Evolutionary conservation across 2,797 vertebrate species (phyloP).

Genomic region (Heterohyrax brucei): DNA sequence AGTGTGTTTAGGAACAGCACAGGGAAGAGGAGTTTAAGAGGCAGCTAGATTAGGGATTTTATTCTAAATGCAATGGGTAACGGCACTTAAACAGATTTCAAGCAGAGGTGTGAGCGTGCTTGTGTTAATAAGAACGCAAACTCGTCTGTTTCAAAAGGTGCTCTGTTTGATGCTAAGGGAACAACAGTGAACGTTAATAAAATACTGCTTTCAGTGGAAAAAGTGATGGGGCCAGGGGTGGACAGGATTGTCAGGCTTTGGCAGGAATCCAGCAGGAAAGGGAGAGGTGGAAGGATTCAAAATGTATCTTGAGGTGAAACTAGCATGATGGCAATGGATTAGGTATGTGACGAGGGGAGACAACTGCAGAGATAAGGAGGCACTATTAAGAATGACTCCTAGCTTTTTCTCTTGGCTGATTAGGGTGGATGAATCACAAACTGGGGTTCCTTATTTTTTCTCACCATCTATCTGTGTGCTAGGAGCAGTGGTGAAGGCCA

Average conservation of each 20-base stretch:
- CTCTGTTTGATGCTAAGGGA: background rate
- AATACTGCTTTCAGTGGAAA: background rate
- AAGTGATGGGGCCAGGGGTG: too few relatives aligned
- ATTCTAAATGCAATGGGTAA: background rate
- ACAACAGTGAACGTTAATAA: background rate
- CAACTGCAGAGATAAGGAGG: background rate
- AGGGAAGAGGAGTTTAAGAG: background rate
- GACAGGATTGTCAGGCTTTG: background rate
- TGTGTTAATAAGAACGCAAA: background rate
- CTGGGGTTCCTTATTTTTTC: background rate
- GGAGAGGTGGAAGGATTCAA: background rate
- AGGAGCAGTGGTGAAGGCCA: too few relatives aligned
- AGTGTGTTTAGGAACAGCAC: background rate
- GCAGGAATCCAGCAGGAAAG: background rate
- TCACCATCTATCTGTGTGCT: background rate
- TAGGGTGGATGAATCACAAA: background rate
- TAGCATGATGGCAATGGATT: background rate
- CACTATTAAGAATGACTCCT: background rate
- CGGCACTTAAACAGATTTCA: slow-evolving; percentile 1
- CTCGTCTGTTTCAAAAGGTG: background rate
- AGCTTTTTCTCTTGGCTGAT: background rate
- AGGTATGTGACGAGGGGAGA: background rate
- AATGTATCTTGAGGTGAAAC: background rate
- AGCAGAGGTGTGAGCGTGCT: background rate
- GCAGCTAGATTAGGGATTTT: slow-evolving; percentile 12